Evolutionary conservation across 2,113 vertebrate genomes (phyloP).

Genomic region (Cinclus cinclus): DNA sequence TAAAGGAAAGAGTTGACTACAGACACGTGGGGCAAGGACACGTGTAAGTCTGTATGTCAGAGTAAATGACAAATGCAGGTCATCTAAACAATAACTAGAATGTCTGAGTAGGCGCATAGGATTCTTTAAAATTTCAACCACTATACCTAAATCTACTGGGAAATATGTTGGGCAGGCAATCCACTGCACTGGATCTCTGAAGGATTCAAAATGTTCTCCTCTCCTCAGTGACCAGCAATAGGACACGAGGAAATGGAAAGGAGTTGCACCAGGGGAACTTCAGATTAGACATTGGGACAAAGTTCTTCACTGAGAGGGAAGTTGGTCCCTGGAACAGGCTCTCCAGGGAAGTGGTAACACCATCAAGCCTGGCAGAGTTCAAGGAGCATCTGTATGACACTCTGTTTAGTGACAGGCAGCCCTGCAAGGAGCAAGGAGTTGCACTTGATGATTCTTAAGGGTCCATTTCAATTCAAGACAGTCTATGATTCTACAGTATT

Average conservation of each 20-base stretch:
- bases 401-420: not conserved
- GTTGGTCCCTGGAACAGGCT: accelerated
- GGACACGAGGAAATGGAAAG: accelerated
- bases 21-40: not conserved
- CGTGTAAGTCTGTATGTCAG: accelerated
- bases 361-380: not conserved
- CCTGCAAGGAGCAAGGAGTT: not conserved
- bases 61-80: not conserved
- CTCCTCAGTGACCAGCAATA: not conserved
- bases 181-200: not conserved
- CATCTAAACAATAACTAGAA: not conserved
- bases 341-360: not conserved
- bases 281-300: not conserved
- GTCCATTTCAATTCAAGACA: not conserved
- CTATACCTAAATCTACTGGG: not conserved
- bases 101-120: not conserved
- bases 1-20: not conserved
- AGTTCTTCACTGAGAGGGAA: not conserved
- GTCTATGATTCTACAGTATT: not conserved
- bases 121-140: not conserved
- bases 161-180: not conserved
- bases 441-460: not conserved
- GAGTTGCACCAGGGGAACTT: not conserved
- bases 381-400: not conserved
- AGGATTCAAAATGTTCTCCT: not conserved